phyloP scores from a whole-genome alignment of 1,140 invertebrate species.

The Ephestia elutella region DNA sequence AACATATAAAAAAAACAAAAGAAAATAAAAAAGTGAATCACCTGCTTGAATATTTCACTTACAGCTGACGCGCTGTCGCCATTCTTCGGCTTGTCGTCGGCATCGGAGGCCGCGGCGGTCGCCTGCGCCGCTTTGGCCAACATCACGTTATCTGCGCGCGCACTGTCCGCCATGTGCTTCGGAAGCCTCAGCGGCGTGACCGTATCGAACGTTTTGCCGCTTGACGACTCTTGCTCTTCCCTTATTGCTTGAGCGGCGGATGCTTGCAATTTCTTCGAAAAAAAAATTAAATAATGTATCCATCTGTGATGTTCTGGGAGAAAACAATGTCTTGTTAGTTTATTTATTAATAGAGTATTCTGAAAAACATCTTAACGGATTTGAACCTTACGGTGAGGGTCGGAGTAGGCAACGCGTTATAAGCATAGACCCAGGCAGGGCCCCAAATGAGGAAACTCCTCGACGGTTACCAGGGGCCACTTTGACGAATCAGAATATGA shows the following conservation, averaged over 20 bases:
- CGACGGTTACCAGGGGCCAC: too few relatives aligned
- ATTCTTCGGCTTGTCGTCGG: neutral
- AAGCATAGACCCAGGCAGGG: too few relatives aligned
- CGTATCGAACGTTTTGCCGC: constrained; percentile 16
- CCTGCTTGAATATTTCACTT: constrained; percentile 9
- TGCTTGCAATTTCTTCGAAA: constrained; percentile 52
- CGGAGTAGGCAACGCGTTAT: too few relatives aligned
- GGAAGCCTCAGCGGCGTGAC: constrained; percentile 44
- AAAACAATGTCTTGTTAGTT: neutral
- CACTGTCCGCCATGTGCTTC: constrained; percentile 40
- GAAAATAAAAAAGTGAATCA: neutral
- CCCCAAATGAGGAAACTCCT: too few relatives aligned
- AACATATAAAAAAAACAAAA: too few relatives aligned
- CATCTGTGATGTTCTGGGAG: neutral
- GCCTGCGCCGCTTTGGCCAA: constrained; percentile 14
- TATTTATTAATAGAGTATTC: too few relatives aligned
- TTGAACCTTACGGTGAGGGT: too few relatives aligned
- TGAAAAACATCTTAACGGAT: too few relatives aligned
- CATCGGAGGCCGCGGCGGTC: constrained; percentile 5
- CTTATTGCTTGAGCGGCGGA: constrained; percentile 42
- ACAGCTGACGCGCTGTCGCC: neutral
- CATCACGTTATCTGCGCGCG: constrained; percentile 37
- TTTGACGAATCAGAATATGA: too few relatives aligned
- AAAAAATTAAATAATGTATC: neutral
- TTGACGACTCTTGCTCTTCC: constrained; percentile 32